Conservation (phyloP, 2,113 vertebrate species). For the Carettochelys insculpta region DNA sequence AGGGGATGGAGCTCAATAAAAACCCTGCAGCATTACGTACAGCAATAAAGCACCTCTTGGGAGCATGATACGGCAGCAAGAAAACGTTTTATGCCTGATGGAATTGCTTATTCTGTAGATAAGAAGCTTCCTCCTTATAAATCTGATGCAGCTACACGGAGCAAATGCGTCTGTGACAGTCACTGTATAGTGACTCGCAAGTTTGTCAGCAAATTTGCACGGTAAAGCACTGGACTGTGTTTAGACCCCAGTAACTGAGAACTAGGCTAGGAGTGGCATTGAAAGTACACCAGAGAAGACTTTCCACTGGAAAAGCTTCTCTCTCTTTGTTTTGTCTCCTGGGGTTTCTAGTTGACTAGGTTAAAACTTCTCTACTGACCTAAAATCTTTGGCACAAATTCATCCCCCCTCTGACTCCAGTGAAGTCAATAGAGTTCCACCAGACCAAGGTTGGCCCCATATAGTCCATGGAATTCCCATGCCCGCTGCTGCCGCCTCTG, state of each 20-base stretch:
- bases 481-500: neutral
- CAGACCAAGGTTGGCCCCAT: neutral
- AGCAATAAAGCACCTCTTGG: slow-evolving; percentile 16
- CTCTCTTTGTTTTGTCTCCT: neutral
- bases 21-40: fast-evolving
- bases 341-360: neutral
- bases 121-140: slow-evolving; percentile 3
- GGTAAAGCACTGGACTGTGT: slow-evolving; percentile 2
- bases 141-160: neutral
- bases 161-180: neutral
- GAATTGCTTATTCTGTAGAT: slow-evolving; percentile 16
- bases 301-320: slow-evolving; percentile 6
- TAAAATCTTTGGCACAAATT: neutral
- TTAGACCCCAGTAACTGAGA: neutral
- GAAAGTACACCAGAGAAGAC: neutral
- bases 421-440: neutral
- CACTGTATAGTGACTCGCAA: neutral
- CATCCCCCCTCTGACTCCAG: neutral
- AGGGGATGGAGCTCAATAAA: neutral
- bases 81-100: slow-evolving; percentile 44
- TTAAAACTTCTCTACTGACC: slow-evolving; percentile 12
- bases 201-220: neutral
- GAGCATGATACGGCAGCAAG: slow-evolving; percentile 23
- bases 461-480: neutral
- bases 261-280: neutral